Conservation (phyloP, 2,797 vertebrate species). For the Pseudochirops corinnae region DNA sequence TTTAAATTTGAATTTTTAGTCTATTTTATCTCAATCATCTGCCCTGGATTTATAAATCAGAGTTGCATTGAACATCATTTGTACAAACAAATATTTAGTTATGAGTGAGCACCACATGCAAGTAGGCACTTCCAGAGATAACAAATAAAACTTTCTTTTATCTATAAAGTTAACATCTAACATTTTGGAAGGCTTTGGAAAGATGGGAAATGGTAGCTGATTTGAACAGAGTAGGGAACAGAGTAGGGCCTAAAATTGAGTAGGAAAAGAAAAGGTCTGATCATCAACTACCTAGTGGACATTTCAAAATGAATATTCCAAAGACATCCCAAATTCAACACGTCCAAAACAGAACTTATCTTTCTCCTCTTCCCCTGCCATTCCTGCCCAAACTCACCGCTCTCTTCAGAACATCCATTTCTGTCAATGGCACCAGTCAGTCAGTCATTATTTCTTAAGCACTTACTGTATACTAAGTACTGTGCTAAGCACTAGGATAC, state of each 20-base stretch:
- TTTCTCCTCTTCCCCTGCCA: not conserved
- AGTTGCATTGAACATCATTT: not conserved
- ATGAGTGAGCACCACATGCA: constrained; percentile 5
- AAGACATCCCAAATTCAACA: not conserved
- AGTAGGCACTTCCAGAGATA: not conserved
- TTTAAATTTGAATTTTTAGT: constrained; percentile 50
- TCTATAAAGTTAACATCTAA: constrained; percentile 31
- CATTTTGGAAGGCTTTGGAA: not conserved
- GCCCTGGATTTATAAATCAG: not conserved
- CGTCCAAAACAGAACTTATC: not conserved
- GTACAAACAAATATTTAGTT: constrained; percentile 11
- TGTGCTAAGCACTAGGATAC: not conserved
- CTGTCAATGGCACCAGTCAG: not conserved
- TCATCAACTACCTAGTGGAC: not conserved
- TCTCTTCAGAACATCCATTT: not conserved
- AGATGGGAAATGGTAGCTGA: not conserved
- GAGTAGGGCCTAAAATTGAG: not conserved
- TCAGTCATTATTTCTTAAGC: not conserved
- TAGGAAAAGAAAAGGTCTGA: not conserved
- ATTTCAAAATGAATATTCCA: not conserved
- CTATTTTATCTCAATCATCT: constrained; percentile 7
- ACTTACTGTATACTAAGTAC: not conserved
- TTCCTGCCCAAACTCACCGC: not conserved
- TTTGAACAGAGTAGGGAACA: not conserved
- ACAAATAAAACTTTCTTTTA: constrained; percentile 22